Conservation (phyloP, 2,113 vertebrate species). For the Coptodon bakossiorum region DNA sequence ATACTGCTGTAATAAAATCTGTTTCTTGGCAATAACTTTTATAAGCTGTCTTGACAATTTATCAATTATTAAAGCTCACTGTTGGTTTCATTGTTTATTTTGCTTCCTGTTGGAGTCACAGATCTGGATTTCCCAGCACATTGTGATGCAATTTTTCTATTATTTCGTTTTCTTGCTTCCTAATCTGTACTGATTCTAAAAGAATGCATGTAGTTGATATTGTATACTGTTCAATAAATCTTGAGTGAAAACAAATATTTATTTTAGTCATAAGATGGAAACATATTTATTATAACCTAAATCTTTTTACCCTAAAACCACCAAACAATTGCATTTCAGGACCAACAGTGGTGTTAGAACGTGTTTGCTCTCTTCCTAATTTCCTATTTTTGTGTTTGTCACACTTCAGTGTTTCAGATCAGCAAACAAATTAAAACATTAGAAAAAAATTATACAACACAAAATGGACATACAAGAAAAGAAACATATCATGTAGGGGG, state of each 20-base stretch:
- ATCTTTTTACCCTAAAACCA: background rate
- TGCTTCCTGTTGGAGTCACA: background rate
- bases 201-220: rapidly evolving
- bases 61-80: background rate
- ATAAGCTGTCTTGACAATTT: background rate
- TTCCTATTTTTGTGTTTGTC: background rate
- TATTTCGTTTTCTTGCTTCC: background rate
- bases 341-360: background rate
- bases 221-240: background rate
- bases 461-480: background rate
- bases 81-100: background rate
- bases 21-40: background rate
- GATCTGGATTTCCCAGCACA: background rate
- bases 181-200: background rate
- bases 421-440: background rate
- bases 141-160: background rate
- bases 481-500: background rate
- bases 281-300: background rate
- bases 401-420: background rate
- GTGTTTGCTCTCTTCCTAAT: background rate
- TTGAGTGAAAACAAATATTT: background rate
- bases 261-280: background rate
- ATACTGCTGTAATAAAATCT: background rate
- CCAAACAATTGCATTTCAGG: background rate
- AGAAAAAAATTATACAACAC: too few species aligned